phyloP scores from a whole-genome alignment of 2,797 vertebrate species.

The Remorina albescens region DNA sequence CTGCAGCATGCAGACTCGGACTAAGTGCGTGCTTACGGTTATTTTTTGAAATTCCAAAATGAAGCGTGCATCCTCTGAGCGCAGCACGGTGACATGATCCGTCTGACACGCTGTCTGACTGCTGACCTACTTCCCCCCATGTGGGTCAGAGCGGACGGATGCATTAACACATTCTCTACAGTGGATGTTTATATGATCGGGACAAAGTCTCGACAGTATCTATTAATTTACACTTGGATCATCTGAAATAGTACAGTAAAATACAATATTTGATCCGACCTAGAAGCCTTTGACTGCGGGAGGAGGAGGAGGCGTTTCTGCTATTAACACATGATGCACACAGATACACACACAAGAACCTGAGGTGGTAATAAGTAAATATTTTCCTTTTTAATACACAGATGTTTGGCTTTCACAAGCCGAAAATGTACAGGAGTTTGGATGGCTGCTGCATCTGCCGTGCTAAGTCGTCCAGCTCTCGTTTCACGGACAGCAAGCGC shows the following conservation, averaged over 20 bases:
- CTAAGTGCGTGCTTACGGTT: constrained; percentile 40
- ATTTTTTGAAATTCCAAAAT: constrained; percentile 59
- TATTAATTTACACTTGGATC: neutral
- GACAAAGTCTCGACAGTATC: constrained; percentile 12
- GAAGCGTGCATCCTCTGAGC: constrained; percentile 64
- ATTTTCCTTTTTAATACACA: constrained; percentile 60
- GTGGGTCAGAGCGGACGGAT: constrained; percentile 76
- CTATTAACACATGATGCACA: constrained; percentile 3
- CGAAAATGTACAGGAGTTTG: constrained; percentile 99
- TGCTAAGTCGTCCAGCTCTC: constrained; percentile 98
- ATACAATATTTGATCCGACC: neutral
- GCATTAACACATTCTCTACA: constrained; percentile 43
- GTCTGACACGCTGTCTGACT: constrained; percentile 82
- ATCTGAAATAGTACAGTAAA: constrained; percentile 7
- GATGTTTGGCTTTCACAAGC: constrained; percentile 99
- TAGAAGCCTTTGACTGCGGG: neutral
- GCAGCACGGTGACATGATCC: constrained; percentile 79
- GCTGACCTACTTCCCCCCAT: constrained; percentile 84
- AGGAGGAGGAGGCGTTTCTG: neutral
- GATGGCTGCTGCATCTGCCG: constrained; percentile 99
- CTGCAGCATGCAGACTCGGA: constrained; percentile 4
- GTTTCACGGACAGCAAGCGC: constrained; percentile 98
- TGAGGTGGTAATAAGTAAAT: constrained; percentile 14
- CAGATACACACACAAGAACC: neutral
- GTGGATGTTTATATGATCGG: constrained; percentile 11